Base-by-base conservation (phyloP, 1,140 invertebrate genomes). In the Heterodera schachtii region DNA sequence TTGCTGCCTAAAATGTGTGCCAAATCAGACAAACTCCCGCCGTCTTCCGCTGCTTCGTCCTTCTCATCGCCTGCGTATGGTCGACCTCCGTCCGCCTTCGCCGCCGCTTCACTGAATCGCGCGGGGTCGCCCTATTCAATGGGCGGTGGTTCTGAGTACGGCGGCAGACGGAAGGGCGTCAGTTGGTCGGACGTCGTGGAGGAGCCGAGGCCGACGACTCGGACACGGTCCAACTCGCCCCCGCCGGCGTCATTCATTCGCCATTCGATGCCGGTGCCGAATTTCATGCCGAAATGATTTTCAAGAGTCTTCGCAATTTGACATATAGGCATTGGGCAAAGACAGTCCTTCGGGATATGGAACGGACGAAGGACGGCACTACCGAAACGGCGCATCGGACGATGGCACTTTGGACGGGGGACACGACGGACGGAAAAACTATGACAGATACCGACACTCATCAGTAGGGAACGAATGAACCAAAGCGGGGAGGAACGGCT, bases 161-260 rank as follows among this genome's bases (percentile, higher is more conserved):
- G 76, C 52, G 74, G 76, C 11, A 78, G 66, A 67, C 64, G 85
- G 16, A 86, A 86, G 69, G 85, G 86, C 66, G 85, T 86, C 3
- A 86, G 86, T 41, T 86, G 84, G 84, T 78, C 83, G 11, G 85
- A 86, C 74, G 82, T 75, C 2, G 84, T 85, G n/a, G 66, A 86
- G n/a, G 75, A 79, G 57, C 47, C 69, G 44, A 71, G 80, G 41
- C 60, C 70, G 57, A 41, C 70, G 21, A 57, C 31, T 16, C 86
- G 84, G 46, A 85, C 85, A 3, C 86, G 86, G 43, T 85, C 84
- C 19, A 80, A 87, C 60, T 87, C 85, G 64, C 84, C 84, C 8
- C 79, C 74, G 21, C 49, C 81, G 8, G 82, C 46, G 78, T 43
- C 31, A 11, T 71, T 60, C 19, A 60, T 75, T 71, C 69, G 16